Evolutionary conservation across 2,888 invertebrate genomes (phyloP), one percentile per base, ranked within the genome.

Genomic region (Chloroclysta siterata): DNA sequence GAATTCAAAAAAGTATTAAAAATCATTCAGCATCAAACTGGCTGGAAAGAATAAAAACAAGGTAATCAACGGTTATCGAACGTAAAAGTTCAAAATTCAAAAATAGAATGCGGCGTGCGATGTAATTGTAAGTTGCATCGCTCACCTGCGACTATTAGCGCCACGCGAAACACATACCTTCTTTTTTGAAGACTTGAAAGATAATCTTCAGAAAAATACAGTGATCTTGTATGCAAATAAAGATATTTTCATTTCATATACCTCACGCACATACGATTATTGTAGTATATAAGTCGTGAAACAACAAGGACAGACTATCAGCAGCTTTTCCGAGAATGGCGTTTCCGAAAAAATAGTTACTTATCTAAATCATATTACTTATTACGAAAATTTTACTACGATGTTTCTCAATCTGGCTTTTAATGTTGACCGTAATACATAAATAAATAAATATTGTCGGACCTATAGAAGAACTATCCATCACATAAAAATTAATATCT

Each of bases 31-130:
- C 56, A n/a, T 22, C 71, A 55, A 48, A 64, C 55, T 58, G 58
- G 62, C 58, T 63, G 63, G 39, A 62, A 66, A 71, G 67, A 72
- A 64, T 17, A 60, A 69, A 72, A 70, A 63, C 5, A 50, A 51
- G 68, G 65, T 68, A 72, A 74, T 71, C 60, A 75, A 73, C 73
- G 73, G 75, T 72, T 72, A 75, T 69, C 69, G 74, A 77, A 72
- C 60, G 71, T 56, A 75, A 74, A 79, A 77, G 77, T 79, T 79
- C 69, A 76, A 80, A 78, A 72, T 83, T 82, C 79, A 78, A 81
- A 83, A 82, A 84, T 85, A 86, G 87, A 85, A 80, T 66, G 80
- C 85, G 81, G 84, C 74, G 68, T 77, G 83, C 82, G 80, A 82
- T 81, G 81, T 68, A 65, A 66, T 68, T 68, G 68, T 57, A 53